Evolutionary conservation across 1,140 invertebrate genomes (phyloP), one percentile per base, ranked within the genome.

Genomic region (Papilio polytes): DNA sequence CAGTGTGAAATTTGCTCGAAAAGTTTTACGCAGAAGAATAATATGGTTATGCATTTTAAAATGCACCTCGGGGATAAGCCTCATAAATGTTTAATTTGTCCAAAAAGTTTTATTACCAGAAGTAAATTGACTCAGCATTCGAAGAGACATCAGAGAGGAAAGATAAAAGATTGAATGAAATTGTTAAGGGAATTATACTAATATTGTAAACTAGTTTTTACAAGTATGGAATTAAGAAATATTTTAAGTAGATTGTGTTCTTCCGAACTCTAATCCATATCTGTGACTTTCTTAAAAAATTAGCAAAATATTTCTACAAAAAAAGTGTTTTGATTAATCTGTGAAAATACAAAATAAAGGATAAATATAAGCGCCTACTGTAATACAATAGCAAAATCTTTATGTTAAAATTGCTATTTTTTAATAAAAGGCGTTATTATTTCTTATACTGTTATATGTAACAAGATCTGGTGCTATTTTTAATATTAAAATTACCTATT

Each of bases 11-110:
- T 94, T 10, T 94, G 93, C 66, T 87, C 89, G 0, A 94, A 94
- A 31, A 91, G 89, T 48, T 94, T 94, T 78, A 89, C 88, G 0
- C 93, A 94, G 56, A 94, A 94, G 79, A 91, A 90, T 36, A 94
- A 94, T 81, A 81, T 94, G 48, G 86, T 93, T 9, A 93, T 93
- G 91, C 93, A 94, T 74, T 84, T 92, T 1, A 93, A 94, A 80
- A 92, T 90, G 84, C 93, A 94, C 20, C 84, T 89, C 0, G 93
- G 90, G 0, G 93, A 93, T 1, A 88, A 90, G 18, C 86, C 86
- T 0, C 89, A 92, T 41, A 80, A 89, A n/a, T 94, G 92, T 46
- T 46, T 72, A 0, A 89, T 92, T 0, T 94, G 93, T 72, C 76
- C 83, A 31, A 93, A 93, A 72, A 81, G 91, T 15, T 94, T 94